phyloP scores from a whole-genome alignment of 2,113 vertebrate species.

The Oxygymnocypris stewartii region DNA sequence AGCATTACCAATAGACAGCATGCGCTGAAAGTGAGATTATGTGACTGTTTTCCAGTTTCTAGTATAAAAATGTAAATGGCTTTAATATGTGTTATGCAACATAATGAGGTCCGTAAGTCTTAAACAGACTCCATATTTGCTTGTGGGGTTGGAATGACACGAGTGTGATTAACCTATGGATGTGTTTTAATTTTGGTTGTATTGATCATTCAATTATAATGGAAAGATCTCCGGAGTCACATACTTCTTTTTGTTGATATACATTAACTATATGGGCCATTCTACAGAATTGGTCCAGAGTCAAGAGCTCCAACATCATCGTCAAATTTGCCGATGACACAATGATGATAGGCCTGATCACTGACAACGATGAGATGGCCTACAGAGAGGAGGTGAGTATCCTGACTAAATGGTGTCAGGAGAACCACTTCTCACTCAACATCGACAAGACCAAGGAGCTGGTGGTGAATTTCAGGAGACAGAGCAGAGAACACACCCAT shows the following conservation, averaged over 20 bases:
- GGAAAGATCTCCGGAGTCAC: background rate
- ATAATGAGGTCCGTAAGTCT: background rate
- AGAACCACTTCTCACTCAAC: too few relatives aligned
- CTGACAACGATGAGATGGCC: too few relatives aligned
- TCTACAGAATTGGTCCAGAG: too few relatives aligned
- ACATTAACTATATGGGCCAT: too few relatives aligned
- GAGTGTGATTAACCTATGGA: background rate
- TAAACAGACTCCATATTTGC: background rate
- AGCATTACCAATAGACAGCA: slow-evolving; percentile 12
- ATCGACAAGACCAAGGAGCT: too few relatives aligned
- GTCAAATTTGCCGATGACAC: too few relatives aligned
- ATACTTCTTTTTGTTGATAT: background rate
- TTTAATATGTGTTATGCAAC: background rate
- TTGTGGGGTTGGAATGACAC: background rate
- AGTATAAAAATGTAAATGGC: background rate
- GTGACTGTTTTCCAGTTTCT: background rate
- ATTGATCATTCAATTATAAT: background rate
- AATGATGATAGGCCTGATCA: too few relatives aligned
- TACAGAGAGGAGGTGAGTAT: too few relatives aligned
- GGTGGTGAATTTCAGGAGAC: too few relatives aligned
- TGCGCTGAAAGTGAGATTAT: background rate
- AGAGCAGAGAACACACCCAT: too few relatives aligned
- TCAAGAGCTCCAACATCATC: too few relatives aligned
- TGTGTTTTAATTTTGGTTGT: background rate
- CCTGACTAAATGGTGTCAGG: too few relatives aligned